Evolutionary conservation across 1,140 invertebrate genomes (phyloP).

Genomic region (Heliconius nattereri): DNA sequence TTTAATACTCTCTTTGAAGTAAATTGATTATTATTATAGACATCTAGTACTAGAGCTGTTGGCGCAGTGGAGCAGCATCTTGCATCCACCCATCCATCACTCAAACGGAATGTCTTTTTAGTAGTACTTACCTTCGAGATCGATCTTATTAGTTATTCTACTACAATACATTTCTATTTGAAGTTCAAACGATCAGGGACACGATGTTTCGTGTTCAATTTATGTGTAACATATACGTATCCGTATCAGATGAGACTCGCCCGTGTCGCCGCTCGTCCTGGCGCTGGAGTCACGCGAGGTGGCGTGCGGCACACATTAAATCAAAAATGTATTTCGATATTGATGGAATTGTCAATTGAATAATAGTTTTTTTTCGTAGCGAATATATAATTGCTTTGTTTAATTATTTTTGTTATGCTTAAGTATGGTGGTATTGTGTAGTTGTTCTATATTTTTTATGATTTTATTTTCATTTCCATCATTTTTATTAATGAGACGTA

Average conservation of each 20-base stretch:
- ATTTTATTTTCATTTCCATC: too few species aligned
- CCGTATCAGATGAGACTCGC: slow-evolving; percentile 26
- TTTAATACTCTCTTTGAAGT: neutral
- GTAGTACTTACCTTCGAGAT: too few species aligned
- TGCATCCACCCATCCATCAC: neutral
- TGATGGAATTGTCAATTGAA: slow-evolving; percentile 15
- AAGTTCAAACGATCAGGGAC: slow-evolving; percentile 8
- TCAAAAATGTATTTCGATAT: slow-evolving; percentile 19
- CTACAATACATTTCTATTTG: slow-evolving; percentile 9
- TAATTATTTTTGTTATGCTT: neutral
- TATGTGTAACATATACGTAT: slow-evolving; percentile 22
- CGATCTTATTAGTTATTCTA: slow-evolving; percentile 13
- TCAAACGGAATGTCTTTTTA: too few species aligned
- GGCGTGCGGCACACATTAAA: slow-evolving; percentile 41
- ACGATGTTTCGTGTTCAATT: slow-evolving; percentile 11
- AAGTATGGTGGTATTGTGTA: neutral
- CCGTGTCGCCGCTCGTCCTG: slow-evolving; percentile 17
- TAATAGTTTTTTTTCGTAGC: slow-evolving; percentile 2
- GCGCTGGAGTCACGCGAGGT: slow-evolving; percentile 38
- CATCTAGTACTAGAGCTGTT: neutral
- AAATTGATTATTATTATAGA: neutral
- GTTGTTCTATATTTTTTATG: neutral
- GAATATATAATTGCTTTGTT: neutral
- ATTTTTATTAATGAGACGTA: neutral
- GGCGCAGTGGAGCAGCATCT: neutral